phyloP scores from a whole-genome alignment of 2,113 vertebrate genomes.

The Nothoprocta pentlandii region DNA sequence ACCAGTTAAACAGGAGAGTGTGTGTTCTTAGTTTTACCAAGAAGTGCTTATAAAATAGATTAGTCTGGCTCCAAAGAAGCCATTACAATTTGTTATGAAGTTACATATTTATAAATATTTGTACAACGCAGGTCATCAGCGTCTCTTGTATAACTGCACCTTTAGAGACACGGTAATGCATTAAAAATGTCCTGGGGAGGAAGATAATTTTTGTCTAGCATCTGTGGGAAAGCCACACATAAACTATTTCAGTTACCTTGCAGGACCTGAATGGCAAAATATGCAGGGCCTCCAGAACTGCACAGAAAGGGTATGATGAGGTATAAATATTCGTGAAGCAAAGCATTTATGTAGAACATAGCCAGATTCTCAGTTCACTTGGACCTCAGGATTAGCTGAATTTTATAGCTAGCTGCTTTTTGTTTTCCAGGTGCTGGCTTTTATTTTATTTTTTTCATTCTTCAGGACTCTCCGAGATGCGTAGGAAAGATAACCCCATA shows the following conservation, averaged over 20 bases:
- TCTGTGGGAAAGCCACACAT: background rate
- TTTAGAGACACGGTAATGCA: background rate
- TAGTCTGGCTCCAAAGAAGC: background rate
- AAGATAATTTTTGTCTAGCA: background rate
- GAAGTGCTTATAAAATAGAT: background rate
- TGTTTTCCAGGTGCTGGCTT: background rate
- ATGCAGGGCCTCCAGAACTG: background rate
- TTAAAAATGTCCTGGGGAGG: background rate
- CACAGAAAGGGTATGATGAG: background rate
- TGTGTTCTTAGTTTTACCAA: background rate
- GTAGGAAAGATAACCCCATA: background rate
- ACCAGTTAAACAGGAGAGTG: background rate
- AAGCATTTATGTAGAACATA: background rate
- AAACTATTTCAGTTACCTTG: background rate
- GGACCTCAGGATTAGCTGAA: background rate
- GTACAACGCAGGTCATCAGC: background rate
- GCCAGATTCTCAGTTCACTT: background rate
- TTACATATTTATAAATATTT: constrained; percentile 12
- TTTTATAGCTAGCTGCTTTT: background rate
- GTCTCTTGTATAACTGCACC: background rate
- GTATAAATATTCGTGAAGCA: background rate
- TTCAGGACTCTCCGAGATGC: background rate
- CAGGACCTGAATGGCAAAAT: background rate
- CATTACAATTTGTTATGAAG: constrained; percentile 1
- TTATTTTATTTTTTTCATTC: background rate